These are phyloP conservation scores for Trichogramma evanescens DNA, from an alignment of 2,888 invertebrate genomes.

Conservation along the genomic window DNA sequence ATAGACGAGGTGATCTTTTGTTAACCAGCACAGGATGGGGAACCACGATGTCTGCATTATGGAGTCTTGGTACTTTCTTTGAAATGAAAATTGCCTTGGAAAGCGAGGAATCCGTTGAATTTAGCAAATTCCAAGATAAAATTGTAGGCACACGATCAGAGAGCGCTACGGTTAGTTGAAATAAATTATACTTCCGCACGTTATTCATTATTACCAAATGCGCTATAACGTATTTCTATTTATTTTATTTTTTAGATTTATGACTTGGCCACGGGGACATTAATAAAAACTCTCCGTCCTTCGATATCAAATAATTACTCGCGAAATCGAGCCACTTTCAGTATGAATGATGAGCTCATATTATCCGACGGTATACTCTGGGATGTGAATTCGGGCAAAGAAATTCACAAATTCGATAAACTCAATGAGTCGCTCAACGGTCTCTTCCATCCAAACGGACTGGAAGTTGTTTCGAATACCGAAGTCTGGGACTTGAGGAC, in stretches of 20 bases:
- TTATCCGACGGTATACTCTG: slow-evolving; percentile 88
- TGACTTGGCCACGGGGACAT: slow-evolving; percentile 75
- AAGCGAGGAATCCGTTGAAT: slow-evolving; percentile 86
- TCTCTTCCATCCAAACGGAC: slow-evolving; percentile 91
- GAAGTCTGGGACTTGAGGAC: slow-evolving; percentile 98
- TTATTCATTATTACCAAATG: neutral
- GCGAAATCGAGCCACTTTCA: slow-evolving; percentile 89
- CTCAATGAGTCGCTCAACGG: slow-evolving; percentile 91
- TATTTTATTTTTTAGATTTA: slow-evolving; percentile 58
- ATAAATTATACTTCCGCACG: neutral
- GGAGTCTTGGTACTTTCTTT: slow-evolving; percentile 56
- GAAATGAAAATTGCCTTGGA: slow-evolving; percentile 56
- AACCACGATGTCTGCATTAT: slow-evolving; percentile 73
- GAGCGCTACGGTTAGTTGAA: slow-evolving; percentile 60
- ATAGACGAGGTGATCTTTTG: slow-evolving; percentile 65
- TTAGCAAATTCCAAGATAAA: slow-evolving; percentile 81
- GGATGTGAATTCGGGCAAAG: slow-evolving; percentile 80
- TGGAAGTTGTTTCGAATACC: slow-evolving; percentile 94
- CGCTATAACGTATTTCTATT: neutral
- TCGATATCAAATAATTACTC: slow-evolving; percentile 86
- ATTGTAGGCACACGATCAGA: slow-evolving; percentile 84
- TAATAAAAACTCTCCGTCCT: slow-evolving; percentile 68
- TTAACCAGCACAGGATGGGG: slow-evolving; percentile 84
- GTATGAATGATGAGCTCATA: slow-evolving; percentile 88
- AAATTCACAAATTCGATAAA: slow-evolving; percentile 96